Evolutionary conservation across 1,140 invertebrate genomes (phyloP), one percentile per base, ranked within the genome.

Genomic region (Pollicipes pollicipes): DNA sequence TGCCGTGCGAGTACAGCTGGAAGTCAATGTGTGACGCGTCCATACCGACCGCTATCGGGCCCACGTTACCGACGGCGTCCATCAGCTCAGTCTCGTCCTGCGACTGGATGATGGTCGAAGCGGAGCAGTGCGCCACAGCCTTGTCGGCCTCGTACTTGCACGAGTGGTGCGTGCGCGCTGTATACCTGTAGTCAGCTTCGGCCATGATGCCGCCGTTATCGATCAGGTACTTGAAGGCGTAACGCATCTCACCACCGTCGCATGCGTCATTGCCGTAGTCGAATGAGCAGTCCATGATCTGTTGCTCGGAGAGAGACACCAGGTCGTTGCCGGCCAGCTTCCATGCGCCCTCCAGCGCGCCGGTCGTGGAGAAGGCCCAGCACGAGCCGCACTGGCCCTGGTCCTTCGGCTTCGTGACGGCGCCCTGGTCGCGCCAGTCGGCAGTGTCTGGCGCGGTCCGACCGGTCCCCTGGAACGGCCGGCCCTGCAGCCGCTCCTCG

Each of bases 251-350:
- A 72, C 95, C 95, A 75, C 95, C 95, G 74, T 91, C 87, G 81
- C 96, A 98, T 66, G 95, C 96, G 78, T 95, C 86, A 82, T 98
- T 98, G 21, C 93, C 94, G 77, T 90, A 95, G 71, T 85, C 85
- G 0, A 77, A 76, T 1, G 93, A 95, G 78, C 96, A 98, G 82
- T 98, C 97, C 30, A 99, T 85, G 37, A 99, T 82, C 80, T 98
- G 97, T 82, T 99, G 96, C 82, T 98, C 96, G 74, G 91, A 95
- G 0, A 99, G 84, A 1, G 93, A 95, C 6, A 95, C 84, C 24
- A 98, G 82, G n/a, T 76, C 67, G 21, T 64, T 29, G n/a, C 27
- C 28, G n/a, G n/a, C 28, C n/a, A 66, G 28, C n/a, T 28, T 28
- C n/a, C 28, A 29, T 24, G 13, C 10, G n/a, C 64, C 64, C 64